Evolutionary conservation across 2,113 vertebrate genomes (phyloP), one percentile per base, ranked within the genome.

Genomic region (Enhydra lutris): DNA sequence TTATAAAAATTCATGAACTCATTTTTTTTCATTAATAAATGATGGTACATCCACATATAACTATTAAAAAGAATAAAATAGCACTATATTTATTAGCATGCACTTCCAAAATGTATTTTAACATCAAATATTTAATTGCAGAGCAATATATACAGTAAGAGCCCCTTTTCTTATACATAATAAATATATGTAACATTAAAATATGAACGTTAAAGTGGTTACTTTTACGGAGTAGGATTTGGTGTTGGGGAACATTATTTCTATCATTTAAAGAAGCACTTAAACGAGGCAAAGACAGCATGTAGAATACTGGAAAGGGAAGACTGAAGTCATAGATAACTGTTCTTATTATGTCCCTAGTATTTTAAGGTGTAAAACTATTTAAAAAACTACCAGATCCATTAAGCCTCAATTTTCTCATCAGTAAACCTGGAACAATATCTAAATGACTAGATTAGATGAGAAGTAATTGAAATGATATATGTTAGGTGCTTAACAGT

Each of bases 381-480:
- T 45, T 76, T 11, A n/a, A 31, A 87, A 84, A 61, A 59, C 36
- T 50, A 61, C 59, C 34, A 82, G 13, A 93, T 67, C 9, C 20
- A 95, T 31, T 21, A 45, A 45, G 23, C 20, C 26, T 73, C 71
- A 79, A 67, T 86, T 91, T 89, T 13, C 26, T 87, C 52, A 67
- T 90, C 59, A 79, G 18, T 92, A 65, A 95, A 91, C 90, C 0
- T 50, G 81, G 24, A 85, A 80, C 1, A 87, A 20, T 67, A 92
- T 52, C 29, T 57, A 71, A 39, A 83, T 67, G 42, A 74, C 39
- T 36, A 10, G 18, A 11, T 88, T 63, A n/a, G 31, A 81, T 71
- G 31, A 63, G 57, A 76, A 97, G 24, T 83, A 88, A 80, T 11
- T 78, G 29, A 88, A 97, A 78, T 90, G 81, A 57, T 83, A n/a